phyloP scores from a whole-genome alignment of 2,797 vertebrate species.

The Poecilia picta region DNA sequence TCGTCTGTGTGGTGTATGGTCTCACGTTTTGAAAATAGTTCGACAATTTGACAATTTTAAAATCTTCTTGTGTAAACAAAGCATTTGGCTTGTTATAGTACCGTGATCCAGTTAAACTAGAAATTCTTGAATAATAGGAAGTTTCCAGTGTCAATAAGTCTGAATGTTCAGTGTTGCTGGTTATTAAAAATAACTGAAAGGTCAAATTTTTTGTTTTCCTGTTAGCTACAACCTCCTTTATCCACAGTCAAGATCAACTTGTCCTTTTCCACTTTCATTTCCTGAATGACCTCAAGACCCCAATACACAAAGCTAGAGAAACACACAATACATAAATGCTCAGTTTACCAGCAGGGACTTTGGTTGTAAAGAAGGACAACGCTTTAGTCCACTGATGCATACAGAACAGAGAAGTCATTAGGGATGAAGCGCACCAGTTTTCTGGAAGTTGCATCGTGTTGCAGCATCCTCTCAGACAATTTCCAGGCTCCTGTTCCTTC shows the following conservation, averaged over 20 bases:
- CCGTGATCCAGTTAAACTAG: neutral
- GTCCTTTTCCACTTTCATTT: neutral
- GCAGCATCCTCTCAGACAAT: constrained; percentile 55
- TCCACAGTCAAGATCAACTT: neutral
- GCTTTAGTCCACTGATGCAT: constrained; percentile 30
- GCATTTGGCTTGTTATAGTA: neutral
- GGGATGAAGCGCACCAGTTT: constrained; percentile 24
- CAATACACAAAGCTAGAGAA: constrained; percentile 6
- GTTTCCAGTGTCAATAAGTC: neutral
- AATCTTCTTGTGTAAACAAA: no score
- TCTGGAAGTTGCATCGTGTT: constrained; percentile 51
- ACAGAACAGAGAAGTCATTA: constrained; percentile 35
- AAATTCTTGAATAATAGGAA: neutral
- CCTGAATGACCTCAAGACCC: constrained; percentile 4
- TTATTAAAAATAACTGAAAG: neutral
- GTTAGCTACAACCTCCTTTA: neutral
- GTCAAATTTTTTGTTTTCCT: neutral
- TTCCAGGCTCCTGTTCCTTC: constrained; percentile 32
- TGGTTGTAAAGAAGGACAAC: constrained; percentile 17
- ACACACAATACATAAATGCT: neutral
- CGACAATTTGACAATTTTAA: no score
- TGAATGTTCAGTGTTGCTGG: neutral
- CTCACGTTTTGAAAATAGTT: no score
- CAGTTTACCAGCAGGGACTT: constrained; percentile 2
- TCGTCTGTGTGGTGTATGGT: no score